These are phyloP conservation scores for Malurus leucopterus DNA, from an alignment of 2,797 vertebrate species.

Conservation along the genomic window DNA sequence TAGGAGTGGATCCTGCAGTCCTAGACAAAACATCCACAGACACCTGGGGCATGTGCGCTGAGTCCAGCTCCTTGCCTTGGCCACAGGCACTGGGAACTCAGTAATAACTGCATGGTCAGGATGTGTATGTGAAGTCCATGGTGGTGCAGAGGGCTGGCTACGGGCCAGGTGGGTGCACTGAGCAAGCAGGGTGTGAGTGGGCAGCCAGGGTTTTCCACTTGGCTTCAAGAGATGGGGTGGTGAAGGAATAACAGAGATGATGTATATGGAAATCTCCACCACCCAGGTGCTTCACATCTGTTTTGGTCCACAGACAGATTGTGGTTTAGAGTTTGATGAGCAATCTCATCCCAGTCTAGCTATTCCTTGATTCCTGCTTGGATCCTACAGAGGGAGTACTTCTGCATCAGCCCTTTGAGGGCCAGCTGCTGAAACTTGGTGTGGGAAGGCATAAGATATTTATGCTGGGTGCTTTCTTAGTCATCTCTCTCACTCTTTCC, in stretches of 20 bases:
- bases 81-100: accelerated
- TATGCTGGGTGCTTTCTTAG: neutral
- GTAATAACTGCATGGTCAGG: neutral
- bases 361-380: neutral
- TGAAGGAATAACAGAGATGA: neutral
- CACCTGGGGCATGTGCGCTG: accelerated
- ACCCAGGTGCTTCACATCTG: neutral
- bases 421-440: neutral
- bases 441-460: neutral
- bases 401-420: neutral
- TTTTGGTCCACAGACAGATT: neutral
- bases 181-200: neutral
- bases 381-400: neutral
- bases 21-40: neutral
- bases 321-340: neutral
- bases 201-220: neutral
- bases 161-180: neutral
- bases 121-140: neutral
- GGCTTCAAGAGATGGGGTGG: accelerated
- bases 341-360: accelerated
- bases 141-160: neutral
- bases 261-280: neutral
- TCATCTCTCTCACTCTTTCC: neutral
- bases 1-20: accelerated
- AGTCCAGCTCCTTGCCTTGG: neutral